Percentiles rank a stretch among this genome's conserved stretches.
Evolutionary conservation across 2,797 vertebrate genomes (phyloP).

Genomic region (Liparis tanakae): DNA sequence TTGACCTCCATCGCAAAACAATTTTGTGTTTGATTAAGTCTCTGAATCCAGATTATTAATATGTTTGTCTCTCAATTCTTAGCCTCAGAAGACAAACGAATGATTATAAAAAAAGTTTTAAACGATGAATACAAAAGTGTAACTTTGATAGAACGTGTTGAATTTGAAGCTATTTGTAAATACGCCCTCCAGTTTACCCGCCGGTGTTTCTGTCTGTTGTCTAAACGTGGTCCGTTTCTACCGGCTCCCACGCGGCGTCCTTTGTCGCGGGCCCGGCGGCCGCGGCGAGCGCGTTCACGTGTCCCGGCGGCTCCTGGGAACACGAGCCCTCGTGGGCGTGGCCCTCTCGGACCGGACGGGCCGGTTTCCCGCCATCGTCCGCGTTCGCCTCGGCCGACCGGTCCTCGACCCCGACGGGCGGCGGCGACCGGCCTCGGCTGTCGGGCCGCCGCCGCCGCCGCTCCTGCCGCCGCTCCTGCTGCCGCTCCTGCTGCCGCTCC

Average conservation of each 20-base stretch:
- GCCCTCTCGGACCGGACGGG: constrained; percentile 18
- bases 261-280: too few relatives aligned
- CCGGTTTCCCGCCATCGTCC: constrained; percentile 42
- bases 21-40: neutral
- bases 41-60: neutral
- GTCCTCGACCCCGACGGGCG: constrained; percentile 25
- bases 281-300: too few relatives aligned
- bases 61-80: neutral
- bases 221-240: neutral
- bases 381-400: constrained; percentile 24
- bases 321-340: neutral
- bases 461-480: too few relatives aligned
- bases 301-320: neutral
- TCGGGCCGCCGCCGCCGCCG: neutral
- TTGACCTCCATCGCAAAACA: neutral
- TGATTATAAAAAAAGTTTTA: neutral
- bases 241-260: neutral
- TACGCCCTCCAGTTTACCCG: neutral
- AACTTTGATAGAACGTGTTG: neutral
- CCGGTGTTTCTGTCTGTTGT: neutral
- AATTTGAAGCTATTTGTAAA: neutral
- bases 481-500: constrained; percentile 13
- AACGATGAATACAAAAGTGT: neutral
- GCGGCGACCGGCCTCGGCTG: constrained; percentile 23
- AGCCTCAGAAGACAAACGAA: neutral